Evolutionary conservation across 2,888 invertebrate genomes (phyloP), one percentile per base, ranked within the genome.

Genomic region (Parthenolecanium corni): DNA sequence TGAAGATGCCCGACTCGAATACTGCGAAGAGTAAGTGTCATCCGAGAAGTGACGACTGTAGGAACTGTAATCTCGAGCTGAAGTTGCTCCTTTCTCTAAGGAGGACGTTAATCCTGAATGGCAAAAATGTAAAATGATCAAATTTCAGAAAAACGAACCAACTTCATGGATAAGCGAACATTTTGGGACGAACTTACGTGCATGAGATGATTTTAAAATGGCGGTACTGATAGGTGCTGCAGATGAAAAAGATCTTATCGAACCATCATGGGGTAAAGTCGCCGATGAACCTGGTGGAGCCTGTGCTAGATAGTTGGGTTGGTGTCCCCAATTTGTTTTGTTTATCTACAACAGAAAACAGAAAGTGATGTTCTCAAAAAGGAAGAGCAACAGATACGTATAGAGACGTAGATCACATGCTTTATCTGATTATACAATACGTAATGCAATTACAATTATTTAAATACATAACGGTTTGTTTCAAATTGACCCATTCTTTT

Each of bases 1-100:
- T 51, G 79, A 79, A 51, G 77, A 78, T 2, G 81, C 76, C 40
- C 85, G 75, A 0, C 82, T 78, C 20, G 81, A 75, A 72, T 85
- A 90, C 71, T 88, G 88, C 56, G 86, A 82, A 71, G 89, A 90
- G 75, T 89, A 90, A 9, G 31, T 89, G 70, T 91, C 91, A n/a
- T 66, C 66, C 23, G 65, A 64, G 20, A 62, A 31, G 20, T 40
- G 31, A 12, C 58, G 47, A 58, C 20, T 24, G 23, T 62, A 62
- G 20, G 62, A 42, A 53, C 51, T 62, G 31, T 62, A 69, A 53
- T 69, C 69, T 16, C 68, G 67, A 11, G 67, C 67, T n/a, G 68
- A 65, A 20, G 69, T 68, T 14, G 70, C 81, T 66, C 89, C 79
- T 66, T 89, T 79, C 72, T 90, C 90, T 0, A 90, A 90, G 1